Evolutionary conservation across 2,888 invertebrate species (phyloP).

Genomic region (Cheiracanthium punctorium): DNA sequence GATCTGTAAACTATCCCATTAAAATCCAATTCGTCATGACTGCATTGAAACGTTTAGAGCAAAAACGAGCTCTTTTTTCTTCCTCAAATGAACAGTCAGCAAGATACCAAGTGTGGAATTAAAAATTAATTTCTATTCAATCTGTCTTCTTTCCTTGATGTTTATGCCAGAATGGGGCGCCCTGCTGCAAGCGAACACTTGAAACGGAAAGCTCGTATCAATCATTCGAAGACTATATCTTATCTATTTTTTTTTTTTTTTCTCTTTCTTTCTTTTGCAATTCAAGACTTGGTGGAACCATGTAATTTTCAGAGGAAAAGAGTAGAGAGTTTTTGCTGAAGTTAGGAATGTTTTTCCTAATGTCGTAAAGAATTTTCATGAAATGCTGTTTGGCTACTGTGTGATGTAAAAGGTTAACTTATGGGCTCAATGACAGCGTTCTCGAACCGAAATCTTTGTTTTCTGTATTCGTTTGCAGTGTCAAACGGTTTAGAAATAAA

Average conservation of each 20-base stretch:
- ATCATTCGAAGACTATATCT: background rate
- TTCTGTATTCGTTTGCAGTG: background rate
- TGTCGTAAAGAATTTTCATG: background rate
- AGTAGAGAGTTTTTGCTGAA: background rate
- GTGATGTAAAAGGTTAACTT: background rate
- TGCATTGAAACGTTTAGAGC: background rate
- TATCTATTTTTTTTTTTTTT: background rate
- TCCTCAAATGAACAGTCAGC: background rate
- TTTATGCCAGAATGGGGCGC: background rate
- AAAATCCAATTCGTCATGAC: background rate
- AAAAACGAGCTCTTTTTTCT: background rate
- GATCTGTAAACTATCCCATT: background rate
- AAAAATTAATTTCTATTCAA: constrained; percentile 3
- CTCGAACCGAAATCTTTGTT: too few relatives aligned
- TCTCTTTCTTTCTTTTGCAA: background rate
- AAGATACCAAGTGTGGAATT: background rate
- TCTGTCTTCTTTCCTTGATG: background rate
- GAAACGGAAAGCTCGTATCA: background rate
- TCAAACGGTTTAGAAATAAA: background rate
- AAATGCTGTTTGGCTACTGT: background rate
- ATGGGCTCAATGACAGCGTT: background rate
- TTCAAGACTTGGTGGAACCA: background rate
- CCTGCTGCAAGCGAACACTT: background rate
- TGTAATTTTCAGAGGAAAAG: background rate
- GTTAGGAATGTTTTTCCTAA: background rate